A percentile compares a stretch with the other conserved stretches of the same genome.
Conservation (phyloP, 2,888 invertebrate species). For the Drosophila conformis region DNA sequence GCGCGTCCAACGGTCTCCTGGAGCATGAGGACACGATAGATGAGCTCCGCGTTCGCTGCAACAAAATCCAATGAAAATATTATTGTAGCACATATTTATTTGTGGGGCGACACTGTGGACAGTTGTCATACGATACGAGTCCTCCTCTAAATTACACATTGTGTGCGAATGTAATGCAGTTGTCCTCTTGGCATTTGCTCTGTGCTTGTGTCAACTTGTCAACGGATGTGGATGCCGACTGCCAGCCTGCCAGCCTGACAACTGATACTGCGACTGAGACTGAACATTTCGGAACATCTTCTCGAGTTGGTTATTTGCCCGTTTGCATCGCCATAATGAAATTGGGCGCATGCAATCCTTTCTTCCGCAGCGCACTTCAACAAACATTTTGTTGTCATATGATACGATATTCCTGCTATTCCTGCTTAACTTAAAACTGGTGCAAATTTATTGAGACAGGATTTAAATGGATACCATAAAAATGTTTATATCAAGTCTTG, state of each 20-base stretch:
- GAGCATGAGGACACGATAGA: conserved; percentile 84
- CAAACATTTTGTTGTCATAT: conserved; percentile 36
- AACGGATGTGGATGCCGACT: conserved; percentile 43
- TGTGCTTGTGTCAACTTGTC: conserved; percentile 48
- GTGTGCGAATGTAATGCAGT: conserved; percentile 66
- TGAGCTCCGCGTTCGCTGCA: conserved; percentile 84
- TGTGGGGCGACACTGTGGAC: conserved; percentile 6
- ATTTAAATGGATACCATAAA: neutral
- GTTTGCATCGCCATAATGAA: conserved; percentile 58
- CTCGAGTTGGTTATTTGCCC: conserved; percentile 23
- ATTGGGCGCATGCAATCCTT: conserved; percentile 64
- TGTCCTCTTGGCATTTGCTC: conserved; percentile 47
- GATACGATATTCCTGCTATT: neutral
- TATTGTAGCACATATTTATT: conserved; percentile 63
- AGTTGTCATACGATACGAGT: conserved; percentile 15
- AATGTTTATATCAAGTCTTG: neutral
- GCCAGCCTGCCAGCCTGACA: conserved; percentile 11
- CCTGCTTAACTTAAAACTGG: neutral
- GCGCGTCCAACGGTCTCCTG: conserved; percentile 84
- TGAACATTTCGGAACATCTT: conserved; percentile 21
- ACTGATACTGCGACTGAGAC: neutral
- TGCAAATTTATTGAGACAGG: neutral
- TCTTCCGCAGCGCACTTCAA: conserved; percentile 28
- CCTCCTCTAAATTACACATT: conserved; percentile 70
- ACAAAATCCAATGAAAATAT: conserved; percentile 64